Percentiles rank a stretch among this genome's conserved stretches.
Evolutionary conservation across 2,113 vertebrate species (phyloP).

Genomic region (Amazona vittata): DNA sequence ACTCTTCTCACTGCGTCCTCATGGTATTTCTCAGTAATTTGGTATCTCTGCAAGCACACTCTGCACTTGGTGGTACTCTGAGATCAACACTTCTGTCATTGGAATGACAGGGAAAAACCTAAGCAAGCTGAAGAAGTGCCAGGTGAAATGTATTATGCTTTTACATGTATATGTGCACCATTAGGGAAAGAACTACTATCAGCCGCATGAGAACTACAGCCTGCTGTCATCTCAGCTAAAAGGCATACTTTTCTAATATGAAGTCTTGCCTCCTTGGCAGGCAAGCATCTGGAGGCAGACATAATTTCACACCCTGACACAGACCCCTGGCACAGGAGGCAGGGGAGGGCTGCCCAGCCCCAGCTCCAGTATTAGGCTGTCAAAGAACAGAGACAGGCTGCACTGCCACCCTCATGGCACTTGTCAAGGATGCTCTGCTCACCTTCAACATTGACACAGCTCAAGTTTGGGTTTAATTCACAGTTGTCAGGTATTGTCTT

Average conservation of each 20-base stretch:
- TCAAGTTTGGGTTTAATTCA: neutral
- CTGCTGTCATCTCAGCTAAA: neutral
- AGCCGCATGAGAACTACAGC: neutral
- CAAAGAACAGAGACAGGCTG: neutral
- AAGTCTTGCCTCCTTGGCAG: neutral
- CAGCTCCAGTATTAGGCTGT: neutral
- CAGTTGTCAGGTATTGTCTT: neutral
- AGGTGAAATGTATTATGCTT: neutral
- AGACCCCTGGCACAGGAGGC: neutral
- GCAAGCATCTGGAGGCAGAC: neutral
- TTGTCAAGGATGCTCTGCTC: neutral
- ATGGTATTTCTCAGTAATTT: neutral
- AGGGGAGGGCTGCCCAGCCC: neutral
- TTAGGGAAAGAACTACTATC: neutral
- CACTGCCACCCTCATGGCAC: neutral
- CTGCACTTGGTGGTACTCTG: neutral
- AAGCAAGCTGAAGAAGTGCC: neutral
- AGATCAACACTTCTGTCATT: neutral
- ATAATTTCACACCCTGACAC: fast-evolving
- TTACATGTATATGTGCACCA: neutral
- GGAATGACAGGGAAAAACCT: neutral
- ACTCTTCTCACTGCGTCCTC: neutral
- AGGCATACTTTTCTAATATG: neutral
- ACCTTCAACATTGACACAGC: neutral
- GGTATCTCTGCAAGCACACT: neutral